A percentile compares a stretch with the other conserved stretches of the same genome.
Evolutionary conservation across 2,113 vertebrate genomes (phyloP).

Genomic region (Nanorana parkeri): DNA sequence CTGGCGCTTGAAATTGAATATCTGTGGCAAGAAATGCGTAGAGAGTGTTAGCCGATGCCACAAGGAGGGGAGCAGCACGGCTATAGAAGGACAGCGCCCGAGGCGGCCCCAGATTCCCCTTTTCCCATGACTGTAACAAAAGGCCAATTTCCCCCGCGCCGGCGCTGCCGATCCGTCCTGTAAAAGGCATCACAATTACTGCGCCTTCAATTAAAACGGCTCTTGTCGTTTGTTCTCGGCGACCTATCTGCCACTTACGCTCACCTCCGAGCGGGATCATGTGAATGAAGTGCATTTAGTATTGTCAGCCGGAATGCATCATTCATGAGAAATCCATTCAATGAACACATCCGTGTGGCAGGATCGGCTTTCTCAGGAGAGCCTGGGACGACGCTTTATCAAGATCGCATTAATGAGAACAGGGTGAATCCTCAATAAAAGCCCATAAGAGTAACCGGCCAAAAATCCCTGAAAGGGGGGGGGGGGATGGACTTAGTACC

Average conservation of each 20-base stretch:
- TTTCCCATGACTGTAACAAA: background rate
- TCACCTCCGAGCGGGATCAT: background rate
- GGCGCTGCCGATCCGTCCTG: background rate
- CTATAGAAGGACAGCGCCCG: no score
- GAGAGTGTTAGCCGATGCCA: no score
- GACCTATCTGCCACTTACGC: background rate
- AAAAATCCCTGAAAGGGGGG: background rate
- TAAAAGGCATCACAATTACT: background rate
- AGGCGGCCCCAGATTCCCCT: no score
- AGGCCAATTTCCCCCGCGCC: background rate
- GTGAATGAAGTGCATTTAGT: conserved; percentile 8
- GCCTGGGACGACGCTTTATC: background rate
- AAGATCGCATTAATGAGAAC: background rate
- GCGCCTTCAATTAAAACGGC: background rate
- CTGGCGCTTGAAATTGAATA: no score
- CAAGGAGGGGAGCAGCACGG: no score
- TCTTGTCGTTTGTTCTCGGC: background rate
- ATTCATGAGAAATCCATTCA: conserved; percentile 2
- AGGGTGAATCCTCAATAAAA: background rate
- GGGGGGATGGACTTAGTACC: background rate
- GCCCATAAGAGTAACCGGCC: background rate
- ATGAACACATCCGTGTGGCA: background rate
- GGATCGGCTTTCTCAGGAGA: conserved; percentile 25
- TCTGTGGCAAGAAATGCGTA: no score
- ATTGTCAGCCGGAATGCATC: conserved; percentile 14